phyloP scores from a whole-genome alignment of 2,888 invertebrate species.

The Steinernema carpocapsae region DNA sequence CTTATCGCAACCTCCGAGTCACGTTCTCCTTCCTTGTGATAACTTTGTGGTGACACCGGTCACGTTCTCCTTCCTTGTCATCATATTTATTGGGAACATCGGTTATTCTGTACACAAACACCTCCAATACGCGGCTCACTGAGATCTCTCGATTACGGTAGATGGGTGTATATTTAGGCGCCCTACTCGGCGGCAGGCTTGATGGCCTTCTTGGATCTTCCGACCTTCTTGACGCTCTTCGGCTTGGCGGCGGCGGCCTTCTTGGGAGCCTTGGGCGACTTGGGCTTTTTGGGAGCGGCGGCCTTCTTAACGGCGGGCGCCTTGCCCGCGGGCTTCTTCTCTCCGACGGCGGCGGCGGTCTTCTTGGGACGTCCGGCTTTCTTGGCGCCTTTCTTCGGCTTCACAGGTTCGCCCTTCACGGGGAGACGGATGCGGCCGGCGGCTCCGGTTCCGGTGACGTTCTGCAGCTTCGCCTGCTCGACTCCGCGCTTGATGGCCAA shows the following conservation, averaged over 20 bases:
- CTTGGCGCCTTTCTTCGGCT: background rate
- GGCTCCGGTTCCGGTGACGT: slow-evolving; percentile 10
- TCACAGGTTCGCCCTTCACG: background rate
- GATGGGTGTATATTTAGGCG: background rate
- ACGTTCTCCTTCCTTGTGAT: too few species aligned
- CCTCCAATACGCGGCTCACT: background rate
- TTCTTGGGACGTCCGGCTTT: background rate
- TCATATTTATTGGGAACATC: slow-evolving; percentile 2
- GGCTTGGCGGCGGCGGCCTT: slow-evolving; percentile 16
- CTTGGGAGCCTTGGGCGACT: background rate
- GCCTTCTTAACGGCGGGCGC: background rate
- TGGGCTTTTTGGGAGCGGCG: background rate
- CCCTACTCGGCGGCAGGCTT: too few species aligned
- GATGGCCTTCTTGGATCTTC: too few species aligned
- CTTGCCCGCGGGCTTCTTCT: background rate
- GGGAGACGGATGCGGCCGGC: slow-evolving; percentile 19
- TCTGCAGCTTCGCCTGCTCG: background rate
- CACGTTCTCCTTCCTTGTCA: background rate
- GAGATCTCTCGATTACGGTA: slow-evolving; percentile 34
- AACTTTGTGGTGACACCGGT: too few species aligned
- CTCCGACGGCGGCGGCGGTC: background rate
- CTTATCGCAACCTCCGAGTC: too few species aligned
- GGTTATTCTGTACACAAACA: slow-evolving; percentile 21
- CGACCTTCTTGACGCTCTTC: background rate
- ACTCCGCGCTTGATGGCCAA: slow-evolving; percentile 19